phyloP scores from a whole-genome alignment of 2,888 invertebrate species.

The Brachylomia viminalis region DNA sequence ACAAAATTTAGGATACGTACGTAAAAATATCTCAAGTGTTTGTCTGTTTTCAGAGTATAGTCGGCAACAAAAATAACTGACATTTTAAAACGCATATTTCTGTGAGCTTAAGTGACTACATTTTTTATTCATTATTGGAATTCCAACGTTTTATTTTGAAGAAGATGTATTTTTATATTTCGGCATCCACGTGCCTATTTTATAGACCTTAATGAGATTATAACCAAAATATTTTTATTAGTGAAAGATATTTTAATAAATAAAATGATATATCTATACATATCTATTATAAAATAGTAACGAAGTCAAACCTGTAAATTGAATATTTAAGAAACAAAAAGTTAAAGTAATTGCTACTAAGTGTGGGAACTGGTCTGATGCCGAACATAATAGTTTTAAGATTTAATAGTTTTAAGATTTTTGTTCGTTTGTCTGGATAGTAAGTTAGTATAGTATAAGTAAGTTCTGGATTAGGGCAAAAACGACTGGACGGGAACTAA shows the following conservation, averaged over 20 bases:
- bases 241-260: background rate
- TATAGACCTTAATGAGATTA: background rate
- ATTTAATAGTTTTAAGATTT: no score
- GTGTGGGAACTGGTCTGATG: no score
- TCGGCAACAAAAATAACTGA: constrained; percentile 36
- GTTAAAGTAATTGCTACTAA: no score
- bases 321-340: no score
- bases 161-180: constrained; percentile 14
- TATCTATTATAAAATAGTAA: no score
- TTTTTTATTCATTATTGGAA: constrained; percentile 38
- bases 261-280: no score
- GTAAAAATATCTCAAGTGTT: constrained; percentile 47
- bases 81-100: constrained; percentile 33
- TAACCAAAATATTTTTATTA: background rate
- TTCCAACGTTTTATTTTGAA: constrained; percentile 4
- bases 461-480: no score
- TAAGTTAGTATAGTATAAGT: no score
- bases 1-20: constrained; percentile 41
- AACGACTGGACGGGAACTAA: no score
- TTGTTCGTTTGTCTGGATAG: no score
- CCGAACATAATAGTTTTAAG: no score
- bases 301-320: no score
- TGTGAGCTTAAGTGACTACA: background rate
- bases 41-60: constrained; percentile 29
- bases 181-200: background rate